Conservation (phyloP, 30 jellyfish, hydroid and myxozoan species). For the Sanderia malayensis region DNA sequence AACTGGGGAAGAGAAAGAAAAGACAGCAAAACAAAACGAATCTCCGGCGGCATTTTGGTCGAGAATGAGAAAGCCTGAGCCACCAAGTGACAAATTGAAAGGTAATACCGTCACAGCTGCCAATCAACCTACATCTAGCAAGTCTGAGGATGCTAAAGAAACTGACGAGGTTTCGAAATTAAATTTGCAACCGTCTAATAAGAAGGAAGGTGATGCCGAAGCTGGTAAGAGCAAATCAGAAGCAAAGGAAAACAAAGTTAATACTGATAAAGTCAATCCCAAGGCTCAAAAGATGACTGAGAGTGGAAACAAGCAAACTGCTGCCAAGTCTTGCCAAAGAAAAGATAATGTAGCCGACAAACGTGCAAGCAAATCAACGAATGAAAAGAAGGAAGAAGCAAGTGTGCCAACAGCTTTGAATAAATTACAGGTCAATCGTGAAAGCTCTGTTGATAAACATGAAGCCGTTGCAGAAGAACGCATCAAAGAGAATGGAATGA, state of each 20-base stretch:
- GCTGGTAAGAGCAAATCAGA: background rate
- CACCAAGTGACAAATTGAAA: background rate
- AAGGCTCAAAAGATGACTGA: too few relatives aligned
- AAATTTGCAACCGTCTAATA: background rate
- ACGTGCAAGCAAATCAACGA: too few relatives aligned
- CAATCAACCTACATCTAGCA: background rate
- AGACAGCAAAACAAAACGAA: slow-evolving; percentile 71
- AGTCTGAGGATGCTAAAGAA: background rate
- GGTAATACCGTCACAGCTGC: background rate
- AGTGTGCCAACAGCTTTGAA: too few relatives aligned
- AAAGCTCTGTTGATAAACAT: too few relatives aligned
- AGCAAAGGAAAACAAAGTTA: background rate
- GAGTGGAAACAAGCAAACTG: too few relatives aligned
- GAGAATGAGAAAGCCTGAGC: slow-evolving; percentile 62
- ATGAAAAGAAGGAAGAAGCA: too few relatives aligned
- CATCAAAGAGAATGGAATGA: too few relatives aligned
- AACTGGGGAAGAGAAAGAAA: slow-evolving; percentile 33
- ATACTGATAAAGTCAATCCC: too few relatives aligned
- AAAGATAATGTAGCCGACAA: too few relatives aligned
- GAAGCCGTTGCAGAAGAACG: too few relatives aligned
- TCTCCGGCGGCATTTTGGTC: slow-evolving; percentile 79
- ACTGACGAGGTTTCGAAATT: background rate
- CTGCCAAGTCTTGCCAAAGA: too few relatives aligned
- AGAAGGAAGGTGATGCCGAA: background rate
- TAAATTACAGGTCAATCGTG: too few relatives aligned